Base-by-base conservation (phyloP, 2,888 invertebrate genomes). In the Dione juno region DNA sequence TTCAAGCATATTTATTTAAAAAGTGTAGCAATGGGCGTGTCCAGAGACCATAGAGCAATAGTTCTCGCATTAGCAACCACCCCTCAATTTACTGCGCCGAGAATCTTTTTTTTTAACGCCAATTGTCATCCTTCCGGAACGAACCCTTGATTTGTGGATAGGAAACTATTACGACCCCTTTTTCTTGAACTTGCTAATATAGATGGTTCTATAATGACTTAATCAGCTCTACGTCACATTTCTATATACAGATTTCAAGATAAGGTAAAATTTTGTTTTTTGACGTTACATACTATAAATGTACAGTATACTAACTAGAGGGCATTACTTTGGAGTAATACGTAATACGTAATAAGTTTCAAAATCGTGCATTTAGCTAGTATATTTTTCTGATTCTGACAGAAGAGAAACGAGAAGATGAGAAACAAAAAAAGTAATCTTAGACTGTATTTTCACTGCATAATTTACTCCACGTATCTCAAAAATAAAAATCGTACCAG, bases 121-220 rank as follows among this genome's bases (percentile, higher is more conserved):
- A 14, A 53, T 53, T 48, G 61, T 48, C 61, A n/a, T 45, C 48
- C 61, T 63, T 63, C 61, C 61, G 48, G 48, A 48, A 45, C 35
- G 45, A 61, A 28, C 28, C 21, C 48, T 43, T 63, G 48, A 63
- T 63, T 63, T 48, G 48, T n/a, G 35, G 48, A 48, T 45, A 16
- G 61, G 61, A 63, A 63, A 63, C 48, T 48, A 45, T 63, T 63
- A 63, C 61, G 11, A 63, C 48, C 35, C 19, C 16, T 48, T 45
- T 48, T 63, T 58, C 35, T 16, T 28, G 5, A 40, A 57, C 11
- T 1, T 57, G 16, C 40, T 40, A 19, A 57, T 40, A 37, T 57
- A 14, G 40, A 40, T 40, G 16, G 16, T 16, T 10, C 2, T 19
- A 13, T 16, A 13, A 16, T 58, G 19, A 21, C 19, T 19, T 19